Evolutionary conservation across 2,797 vertebrate species (phyloP).

Genomic region (Leontocebus nigricollis): DNA sequence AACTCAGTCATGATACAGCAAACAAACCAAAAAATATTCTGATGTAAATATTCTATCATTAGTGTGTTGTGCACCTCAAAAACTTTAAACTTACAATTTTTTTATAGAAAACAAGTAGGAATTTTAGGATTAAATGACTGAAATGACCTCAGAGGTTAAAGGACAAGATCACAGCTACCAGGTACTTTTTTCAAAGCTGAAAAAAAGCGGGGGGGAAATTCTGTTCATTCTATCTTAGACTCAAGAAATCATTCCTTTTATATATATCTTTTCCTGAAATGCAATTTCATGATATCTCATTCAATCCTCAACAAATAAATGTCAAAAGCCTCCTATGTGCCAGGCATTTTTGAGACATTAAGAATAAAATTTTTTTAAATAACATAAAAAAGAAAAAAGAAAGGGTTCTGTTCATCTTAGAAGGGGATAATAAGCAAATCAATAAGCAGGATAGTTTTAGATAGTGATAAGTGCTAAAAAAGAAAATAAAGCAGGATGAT

Average conservation of each 20-base stretch:
- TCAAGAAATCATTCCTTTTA: not conserved
- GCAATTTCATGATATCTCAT: not conserved
- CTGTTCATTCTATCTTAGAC: not conserved
- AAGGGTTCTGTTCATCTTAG: not conserved
- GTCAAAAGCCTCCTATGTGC: not conserved
- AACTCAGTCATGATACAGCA: not conserved
- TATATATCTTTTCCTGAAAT: constrained; percentile 21
- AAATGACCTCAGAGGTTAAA: not conserved
- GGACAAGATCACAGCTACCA: not conserved
- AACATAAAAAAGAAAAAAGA: not conserved
- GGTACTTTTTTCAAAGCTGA: not conserved
- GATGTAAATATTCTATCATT: not conserved
- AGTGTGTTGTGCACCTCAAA: not conserved
- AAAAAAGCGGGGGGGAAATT: not conserved
- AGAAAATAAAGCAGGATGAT: not conserved
- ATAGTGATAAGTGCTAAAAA: not conserved
- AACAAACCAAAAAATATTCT: not conserved
- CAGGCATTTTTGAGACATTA: not conserved
- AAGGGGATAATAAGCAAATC: not conserved
- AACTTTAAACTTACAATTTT: not conserved
- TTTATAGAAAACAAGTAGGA: not conserved
- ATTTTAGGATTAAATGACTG: not conserved
- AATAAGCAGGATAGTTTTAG: not conserved
- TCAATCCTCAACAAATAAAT: constrained; percentile 35
- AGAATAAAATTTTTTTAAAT: not conserved